phyloP scores from a whole-genome alignment of 2,797 vertebrate genomes.

The Sciurus carolinensis region DNA sequence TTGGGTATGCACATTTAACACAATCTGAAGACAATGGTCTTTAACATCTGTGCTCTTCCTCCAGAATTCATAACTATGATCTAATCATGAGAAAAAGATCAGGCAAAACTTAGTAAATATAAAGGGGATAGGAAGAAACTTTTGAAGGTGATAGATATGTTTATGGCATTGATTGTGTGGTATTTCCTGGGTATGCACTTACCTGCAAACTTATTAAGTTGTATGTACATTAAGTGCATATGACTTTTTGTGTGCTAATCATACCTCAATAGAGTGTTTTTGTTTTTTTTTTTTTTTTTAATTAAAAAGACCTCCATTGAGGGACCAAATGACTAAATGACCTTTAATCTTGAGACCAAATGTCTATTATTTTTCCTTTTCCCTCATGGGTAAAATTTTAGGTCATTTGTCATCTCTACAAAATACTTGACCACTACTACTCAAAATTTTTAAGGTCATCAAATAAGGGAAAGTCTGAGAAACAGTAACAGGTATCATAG shows the following conservation, averaged over 20 bases:
- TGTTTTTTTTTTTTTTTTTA: background rate
- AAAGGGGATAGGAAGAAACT: background rate
- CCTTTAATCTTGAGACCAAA: background rate
- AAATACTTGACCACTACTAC: background rate
- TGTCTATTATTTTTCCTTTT: background rate
- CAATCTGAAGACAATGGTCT: background rate
- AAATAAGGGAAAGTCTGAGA: background rate
- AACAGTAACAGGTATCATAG: background rate
- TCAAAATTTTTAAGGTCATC: background rate
- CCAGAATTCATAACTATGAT: background rate
- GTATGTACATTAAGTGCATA: background rate
- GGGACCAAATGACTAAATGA: background rate
- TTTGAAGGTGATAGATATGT: background rate
- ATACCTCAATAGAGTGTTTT: background rate
- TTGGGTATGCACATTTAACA: background rate
- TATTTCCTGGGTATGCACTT: background rate
- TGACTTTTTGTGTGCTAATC: background rate
- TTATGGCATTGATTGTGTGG: background rate
- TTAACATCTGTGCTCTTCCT: background rate
- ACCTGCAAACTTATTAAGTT: background rate
- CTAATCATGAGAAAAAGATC: background rate
- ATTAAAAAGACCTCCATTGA: background rate
- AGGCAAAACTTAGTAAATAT: background rate
- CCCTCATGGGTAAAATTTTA: background rate
- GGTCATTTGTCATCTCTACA: background rate